Base-by-base conservation (phyloP, 2,888 invertebrate genomes). In the Drosophila yooni region DNA sequence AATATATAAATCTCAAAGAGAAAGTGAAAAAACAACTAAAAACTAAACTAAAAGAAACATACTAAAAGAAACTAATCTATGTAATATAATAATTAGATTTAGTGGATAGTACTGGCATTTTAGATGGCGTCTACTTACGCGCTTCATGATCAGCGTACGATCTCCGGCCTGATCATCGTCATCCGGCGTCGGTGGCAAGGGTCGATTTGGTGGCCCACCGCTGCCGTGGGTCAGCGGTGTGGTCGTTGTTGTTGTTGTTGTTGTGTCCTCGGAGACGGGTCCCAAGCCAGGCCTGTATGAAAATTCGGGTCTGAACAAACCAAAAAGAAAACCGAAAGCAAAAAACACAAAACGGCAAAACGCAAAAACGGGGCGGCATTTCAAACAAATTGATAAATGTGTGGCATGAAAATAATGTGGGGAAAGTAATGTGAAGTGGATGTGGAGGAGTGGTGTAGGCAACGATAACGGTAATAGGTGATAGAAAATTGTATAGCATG, bases 161-260 rank as follows among this genome's bases (percentile, higher is more conserved):
- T 98, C 98, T 66, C 96, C 96, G 75, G 94, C 94, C 90, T 94
- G 95, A 94, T 96, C 96, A 93, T 97, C 97, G 92, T 98, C 98
- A 93, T 98, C 98, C 48, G 98, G 98, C 61, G 98, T 98, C 59
- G 98, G 98, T 66, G 98, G 98, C 91, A 98, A 94, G 61, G 98
- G 98, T 83, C 98, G 95, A 92, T 98, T 98, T 73, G 98, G 98
- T 84, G 98, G 97, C 64, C 96, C 96, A 69, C 96, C 96, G 81
- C 94, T 93, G 76, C 93, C 93, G 81, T 92, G 87, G 74, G 85
- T 91, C 90, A 87, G 83, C 72, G 91, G 86, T 69, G 92, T 84
- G 65, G 91, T 88, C 78, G 94, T 93, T 71, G 93, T 81, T 6
- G 83, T 86, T 63, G 83, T 83, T 31, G 82, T 77, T 48, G 77